These are phyloP conservation scores for Ceratosolen solmsi DNA, from an alignment of 1,140 invertebrate genomes.

Conservation along the genomic window DNA sequence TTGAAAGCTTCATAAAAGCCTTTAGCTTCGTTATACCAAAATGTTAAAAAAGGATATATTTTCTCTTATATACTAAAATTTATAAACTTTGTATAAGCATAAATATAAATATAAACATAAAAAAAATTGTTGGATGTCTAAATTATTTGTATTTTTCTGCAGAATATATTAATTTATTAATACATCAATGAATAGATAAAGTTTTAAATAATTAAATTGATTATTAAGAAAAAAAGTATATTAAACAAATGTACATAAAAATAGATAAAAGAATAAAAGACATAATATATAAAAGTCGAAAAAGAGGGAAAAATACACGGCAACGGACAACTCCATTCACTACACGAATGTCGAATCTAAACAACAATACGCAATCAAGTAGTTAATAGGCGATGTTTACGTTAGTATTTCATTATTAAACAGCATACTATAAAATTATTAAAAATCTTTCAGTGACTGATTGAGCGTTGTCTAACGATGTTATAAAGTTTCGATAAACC, in stretches of 20 bases:
- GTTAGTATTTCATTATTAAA: slow-evolving; percentile 63
- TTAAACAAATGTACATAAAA: background rate
- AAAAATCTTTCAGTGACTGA: slow-evolving; percentile 22
- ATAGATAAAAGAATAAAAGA: background rate
- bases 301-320: background rate
- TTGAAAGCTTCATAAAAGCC: too few species aligned
- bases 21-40: too few species aligned
- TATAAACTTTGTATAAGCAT: too few species aligned
- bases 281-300: background rate
- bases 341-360: slow-evolving; percentile 8
- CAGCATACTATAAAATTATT: slow-evolving; percentile 59
- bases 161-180: too few species aligned
- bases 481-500: background rate
- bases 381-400: slow-evolving; percentile 64
- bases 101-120: too few species aligned
- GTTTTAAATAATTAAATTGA: too few species aligned
- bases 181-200: too few species aligned
- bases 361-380: slow-evolving; percentile 68
- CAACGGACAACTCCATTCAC: background rate
- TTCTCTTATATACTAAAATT: too few species aligned
- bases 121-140: too few species aligned
- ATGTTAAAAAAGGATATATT: too few species aligned
- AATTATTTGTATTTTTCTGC: too few species aligned
- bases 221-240: too few species aligned
- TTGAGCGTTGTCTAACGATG: slow-evolving; percentile 28